Base-by-base conservation (phyloP, 2,888 invertebrate species). In the Mesorhabditis sp. region DNA sequence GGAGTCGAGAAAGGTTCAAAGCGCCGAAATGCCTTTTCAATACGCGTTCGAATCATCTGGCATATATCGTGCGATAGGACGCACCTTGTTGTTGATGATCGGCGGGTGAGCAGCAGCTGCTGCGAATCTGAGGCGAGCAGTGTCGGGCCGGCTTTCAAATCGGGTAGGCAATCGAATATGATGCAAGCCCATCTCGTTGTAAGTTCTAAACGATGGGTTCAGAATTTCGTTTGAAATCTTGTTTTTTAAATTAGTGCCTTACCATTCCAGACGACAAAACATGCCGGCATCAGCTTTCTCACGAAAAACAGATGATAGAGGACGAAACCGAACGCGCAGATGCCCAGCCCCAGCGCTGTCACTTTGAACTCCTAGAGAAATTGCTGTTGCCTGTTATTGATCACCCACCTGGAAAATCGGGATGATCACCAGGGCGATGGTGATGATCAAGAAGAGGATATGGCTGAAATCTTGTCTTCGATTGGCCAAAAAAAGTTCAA, bases 151-250 rank as follows among this genome's bases (percentile, higher is more conserved):
- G 76, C 66, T 67, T 83, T 84, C n/a, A 80, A 71, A 70, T 83
- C 83, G 3, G 83, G 83, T 28, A 84, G 70, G 15, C 79, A 83
- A 70, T 83, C 79, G 76, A 83, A 83, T 44, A 83, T 66, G 41
- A 83, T 75, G 67, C 81, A 78, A 6, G 78, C 74, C 50, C 76
- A 65, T 10, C 80, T 70, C 1, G 83, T 83, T 5, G 74, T 62
- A 62, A 70, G 70, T 41, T 81, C 83, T 83, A 74, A 43, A 80
- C 73, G n/a, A 28, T n/a, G 10, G 42, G 66, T 5, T 10, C 15
- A 64, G 15, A 43, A 28, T 67, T 45, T 64, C 66, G 13, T 66
- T 15, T 45, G 44, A 43, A 3, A 7, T 7, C 42, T 13, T 3
- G 1, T 43, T 68, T 67, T 15, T 13, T 41, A 67, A 42, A 28